These are phyloP conservation scores for Reinhardtius hippoglossoides DNA, from an alignment of 2,113 vertebrate species.

Conservation along the genomic window DNA sequence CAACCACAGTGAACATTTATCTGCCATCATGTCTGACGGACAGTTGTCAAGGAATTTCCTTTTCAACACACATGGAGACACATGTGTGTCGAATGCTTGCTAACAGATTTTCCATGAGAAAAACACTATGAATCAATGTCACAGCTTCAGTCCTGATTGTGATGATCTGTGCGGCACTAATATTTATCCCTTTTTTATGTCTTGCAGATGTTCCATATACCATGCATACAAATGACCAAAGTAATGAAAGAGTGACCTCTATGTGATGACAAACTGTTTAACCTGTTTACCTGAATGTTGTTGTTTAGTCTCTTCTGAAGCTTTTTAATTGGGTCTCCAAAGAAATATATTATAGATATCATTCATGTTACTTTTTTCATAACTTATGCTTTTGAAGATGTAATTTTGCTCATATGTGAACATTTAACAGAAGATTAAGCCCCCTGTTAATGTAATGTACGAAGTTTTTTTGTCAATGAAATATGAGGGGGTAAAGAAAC, in stretches of 20 bases:
- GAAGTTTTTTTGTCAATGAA: conserved; percentile 36
- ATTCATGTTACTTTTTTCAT: conserved; percentile 14
- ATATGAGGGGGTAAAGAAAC: background rate
- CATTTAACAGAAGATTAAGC: background rate
- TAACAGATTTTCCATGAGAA: no score
- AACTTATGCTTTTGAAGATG: conserved; percentile 60
- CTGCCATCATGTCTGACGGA: no score
- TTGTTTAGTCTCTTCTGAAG: background rate
- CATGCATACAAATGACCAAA: conserved; percentile 18
- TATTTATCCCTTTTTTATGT: background rate
- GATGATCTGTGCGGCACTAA: background rate
- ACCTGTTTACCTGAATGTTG: background rate
- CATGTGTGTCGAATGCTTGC: no score
- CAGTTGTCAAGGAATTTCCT: no score
- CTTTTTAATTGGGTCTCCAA: background rate
- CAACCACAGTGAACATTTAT: no score
- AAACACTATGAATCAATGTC: no score
- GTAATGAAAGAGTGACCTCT: background rate
- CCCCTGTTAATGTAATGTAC: background rate
- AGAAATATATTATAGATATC: conserved; percentile 15
- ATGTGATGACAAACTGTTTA: conserved; percentile 29
- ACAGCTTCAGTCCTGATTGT: background rate
- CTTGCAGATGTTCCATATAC: conserved; percentile 52
- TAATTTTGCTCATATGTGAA: background rate
- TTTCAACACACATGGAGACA: no score